Conservation (phyloP, 1,140 invertebrate genomes). For the Sitodiplosis mosellana region DNA sequence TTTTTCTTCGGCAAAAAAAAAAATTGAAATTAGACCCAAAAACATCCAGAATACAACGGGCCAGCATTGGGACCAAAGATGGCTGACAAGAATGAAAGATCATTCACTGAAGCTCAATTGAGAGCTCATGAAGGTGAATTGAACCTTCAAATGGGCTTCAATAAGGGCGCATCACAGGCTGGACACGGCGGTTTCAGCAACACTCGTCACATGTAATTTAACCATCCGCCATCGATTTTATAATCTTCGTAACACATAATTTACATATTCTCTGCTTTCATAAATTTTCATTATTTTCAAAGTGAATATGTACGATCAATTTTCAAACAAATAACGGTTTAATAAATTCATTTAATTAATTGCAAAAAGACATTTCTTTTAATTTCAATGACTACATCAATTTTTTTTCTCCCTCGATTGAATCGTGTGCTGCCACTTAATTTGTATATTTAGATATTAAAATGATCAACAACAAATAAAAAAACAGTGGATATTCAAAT, state of each 20-base stretch:
- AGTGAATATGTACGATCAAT: too few species aligned
- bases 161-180: constrained; percentile 77
- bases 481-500: too few species aligned
- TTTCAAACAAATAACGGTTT: too few species aligned
- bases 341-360: too few species aligned
- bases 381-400: too few species aligned
- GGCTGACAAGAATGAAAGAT: constrained; percentile 81
- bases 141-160: constrained; percentile 91
- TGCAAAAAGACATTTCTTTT: too few species aligned
- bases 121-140: constrained; percentile 76
- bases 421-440: too few species aligned
- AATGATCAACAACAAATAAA: too few species aligned
- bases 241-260: background rate
- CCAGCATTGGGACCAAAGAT: constrained; percentile 85
- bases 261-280: too few species aligned
- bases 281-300: too few species aligned
- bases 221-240: background rate
- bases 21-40: constrained; percentile 49
- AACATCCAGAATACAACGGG: constrained; percentile 82
- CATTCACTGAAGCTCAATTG: constrained; percentile 89
- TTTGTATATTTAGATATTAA: too few species aligned
- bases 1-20: background rate
- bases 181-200: constrained; percentile 85
- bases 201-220: constrained; percentile 74
- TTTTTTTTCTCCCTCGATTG: too few species aligned